Percentiles rank a stretch among this genome's conserved stretches.
These are phyloP conservation scores for Labeo catla DNA, from an alignment of 2,113 vertebrate species.

Conservation along the genomic window DNA sequence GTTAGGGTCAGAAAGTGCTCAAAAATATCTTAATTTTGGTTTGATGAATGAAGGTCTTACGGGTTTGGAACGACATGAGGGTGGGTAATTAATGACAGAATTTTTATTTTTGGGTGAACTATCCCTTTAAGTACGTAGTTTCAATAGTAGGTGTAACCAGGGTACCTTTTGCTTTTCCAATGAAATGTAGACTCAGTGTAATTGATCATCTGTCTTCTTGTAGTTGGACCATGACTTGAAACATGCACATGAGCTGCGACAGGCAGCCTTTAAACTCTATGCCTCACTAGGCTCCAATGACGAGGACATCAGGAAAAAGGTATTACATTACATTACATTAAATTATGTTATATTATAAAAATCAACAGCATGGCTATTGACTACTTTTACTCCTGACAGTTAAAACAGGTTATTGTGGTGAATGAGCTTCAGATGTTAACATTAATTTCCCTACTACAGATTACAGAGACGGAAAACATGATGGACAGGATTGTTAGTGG, in stretches of 20 bases:
- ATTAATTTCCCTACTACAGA: conserved; percentile 76
- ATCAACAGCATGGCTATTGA: not conserved
- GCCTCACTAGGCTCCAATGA: conserved; percentile 97
- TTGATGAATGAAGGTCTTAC: no score
- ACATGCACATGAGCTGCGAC: conserved; percentile 95
- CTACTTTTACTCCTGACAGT: not conserved
- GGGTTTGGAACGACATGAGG: no score
- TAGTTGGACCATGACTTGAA: conserved; percentile 98
- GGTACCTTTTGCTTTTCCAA: not conserved
- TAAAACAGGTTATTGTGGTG: not conserved
- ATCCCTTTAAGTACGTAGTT: not conserved
- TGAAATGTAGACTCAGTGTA: not conserved
- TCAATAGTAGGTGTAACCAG: not conserved
- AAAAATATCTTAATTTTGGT: no score
- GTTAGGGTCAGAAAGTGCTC: no score
- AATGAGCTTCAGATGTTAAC: not conserved
- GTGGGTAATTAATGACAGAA: no score
- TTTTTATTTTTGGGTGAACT: no score
- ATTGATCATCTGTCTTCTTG: not conserved
- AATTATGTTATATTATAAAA: not conserved
- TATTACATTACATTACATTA: not conserved
- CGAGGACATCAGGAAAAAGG: conserved; percentile 98
- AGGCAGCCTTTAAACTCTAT: conserved; percentile 98
- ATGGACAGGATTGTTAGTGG: conserved; percentile 99
- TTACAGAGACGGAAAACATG: conserved; percentile 99